These are phyloP conservation scores for Lycaon pictus DNA, from an alignment of 2,113 vertebrate species.

Conservation along the genomic window DNA sequence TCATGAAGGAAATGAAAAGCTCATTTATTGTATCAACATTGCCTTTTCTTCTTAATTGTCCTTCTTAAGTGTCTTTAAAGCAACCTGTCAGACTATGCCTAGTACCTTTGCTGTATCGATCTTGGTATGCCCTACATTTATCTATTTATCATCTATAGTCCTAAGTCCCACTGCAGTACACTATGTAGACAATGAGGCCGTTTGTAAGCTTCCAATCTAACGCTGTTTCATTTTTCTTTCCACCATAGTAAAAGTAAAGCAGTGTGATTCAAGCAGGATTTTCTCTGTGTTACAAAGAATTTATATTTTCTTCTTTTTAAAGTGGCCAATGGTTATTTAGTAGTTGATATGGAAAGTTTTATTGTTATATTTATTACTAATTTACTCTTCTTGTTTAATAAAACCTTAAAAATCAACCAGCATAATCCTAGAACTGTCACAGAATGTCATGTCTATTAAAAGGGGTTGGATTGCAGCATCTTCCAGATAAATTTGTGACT, in stretches of 20 bases:
- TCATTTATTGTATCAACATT: background rate
- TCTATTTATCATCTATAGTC: background rate
- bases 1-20: background rate
- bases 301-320: slow-evolving; percentile 43
- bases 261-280: background rate
- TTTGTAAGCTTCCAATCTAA: background rate
- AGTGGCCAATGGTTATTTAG: background rate
- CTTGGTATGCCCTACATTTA: background rate
- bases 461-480: background rate
- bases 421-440: background rate
- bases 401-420: background rate
- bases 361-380: slow-evolving; percentile 1
- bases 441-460: slow-evolving; percentile 9
- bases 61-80: background rate
- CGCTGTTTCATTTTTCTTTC: slow-evolving; percentile 33
- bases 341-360: slow-evolving; percentile 1
- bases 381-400: slow-evolving; percentile 55
- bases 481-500: slow-evolving; percentile 9
- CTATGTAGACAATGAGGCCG: background rate
- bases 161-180: background rate
- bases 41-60: background rate
- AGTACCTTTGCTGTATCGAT: background rate
- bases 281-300: background rate
- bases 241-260: background rate
- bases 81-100: background rate